These are phyloP conservation scores for Hoplodrina blanda DNA, from an alignment of 2,888 invertebrate species.

Conservation along the genomic window DNA sequence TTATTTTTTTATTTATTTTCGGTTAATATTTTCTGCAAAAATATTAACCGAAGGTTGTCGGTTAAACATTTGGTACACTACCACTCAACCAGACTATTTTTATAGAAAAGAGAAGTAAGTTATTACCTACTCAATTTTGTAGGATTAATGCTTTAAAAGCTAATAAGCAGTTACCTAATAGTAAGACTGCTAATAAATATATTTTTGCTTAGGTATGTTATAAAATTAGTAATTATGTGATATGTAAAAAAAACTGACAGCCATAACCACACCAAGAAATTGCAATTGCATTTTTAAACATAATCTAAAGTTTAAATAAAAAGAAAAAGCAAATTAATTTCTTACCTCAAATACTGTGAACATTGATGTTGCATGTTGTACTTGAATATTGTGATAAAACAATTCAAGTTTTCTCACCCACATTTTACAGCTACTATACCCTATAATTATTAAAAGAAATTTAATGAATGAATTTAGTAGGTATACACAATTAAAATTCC, in stretches of 20 bases:
- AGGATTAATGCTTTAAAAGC: neutral
- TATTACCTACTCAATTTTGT: neutral
- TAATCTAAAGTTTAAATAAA: conserved; percentile 5
- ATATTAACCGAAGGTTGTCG: neutral
- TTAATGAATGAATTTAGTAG: conserved; percentile 43
- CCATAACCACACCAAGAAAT: neutral
- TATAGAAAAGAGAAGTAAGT: neutral
- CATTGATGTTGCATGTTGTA: conserved; percentile 39
- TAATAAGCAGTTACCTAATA: neutral
- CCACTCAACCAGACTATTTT: neutral
- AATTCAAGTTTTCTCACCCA: conserved; percentile 44
- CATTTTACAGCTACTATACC: conserved; percentile 51
- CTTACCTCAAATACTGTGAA: conserved; percentile 63
- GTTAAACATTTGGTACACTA: neutral
- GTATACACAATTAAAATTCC: conserved; percentile 39
- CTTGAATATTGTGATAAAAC: conserved; percentile 45
- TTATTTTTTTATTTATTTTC: too few species aligned
- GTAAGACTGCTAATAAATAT: neutral
- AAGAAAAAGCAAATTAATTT: conserved; percentile 37
- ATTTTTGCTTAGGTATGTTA: neutral
- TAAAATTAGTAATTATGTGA: neutral
- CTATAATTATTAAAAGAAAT: conserved; percentile 57
- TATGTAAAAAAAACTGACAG: neutral
- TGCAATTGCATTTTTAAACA: neutral
- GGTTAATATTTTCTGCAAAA: neutral